These are phyloP conservation scores for Pedionomus torquatus DNA, from an alignment of 2,113 vertebrate species.

Conservation along the genomic window DNA sequence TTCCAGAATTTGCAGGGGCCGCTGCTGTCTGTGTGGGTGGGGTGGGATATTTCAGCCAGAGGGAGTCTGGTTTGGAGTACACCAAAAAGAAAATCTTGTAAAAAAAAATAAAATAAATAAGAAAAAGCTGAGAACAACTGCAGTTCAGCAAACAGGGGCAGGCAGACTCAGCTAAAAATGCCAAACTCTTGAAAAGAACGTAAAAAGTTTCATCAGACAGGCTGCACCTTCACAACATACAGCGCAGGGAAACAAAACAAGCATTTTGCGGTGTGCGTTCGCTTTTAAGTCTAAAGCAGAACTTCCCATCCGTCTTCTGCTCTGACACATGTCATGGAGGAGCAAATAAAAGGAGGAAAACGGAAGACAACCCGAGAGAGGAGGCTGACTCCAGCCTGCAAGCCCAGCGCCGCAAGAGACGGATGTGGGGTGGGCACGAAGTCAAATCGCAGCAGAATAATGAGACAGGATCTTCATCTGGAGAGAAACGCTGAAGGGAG, in stretches of 20 bases:
- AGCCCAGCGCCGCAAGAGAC: neutral
- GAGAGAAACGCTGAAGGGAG: neutral
- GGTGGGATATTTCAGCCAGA: neutral
- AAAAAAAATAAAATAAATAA: neutral
- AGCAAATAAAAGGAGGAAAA: constrained; percentile 17
- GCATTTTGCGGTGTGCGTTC: neutral
- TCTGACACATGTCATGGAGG: neutral
- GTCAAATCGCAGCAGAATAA: neutral
- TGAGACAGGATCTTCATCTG: neutral
- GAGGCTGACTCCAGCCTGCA: neutral
- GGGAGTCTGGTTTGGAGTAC: neutral
- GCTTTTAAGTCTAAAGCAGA: neutral
- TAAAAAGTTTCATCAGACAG: neutral
- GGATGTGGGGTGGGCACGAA: neutral
- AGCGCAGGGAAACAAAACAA: neutral
- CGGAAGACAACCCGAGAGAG: constrained; percentile 4
- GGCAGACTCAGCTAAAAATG: neutral
- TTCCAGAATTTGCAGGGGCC: neutral
- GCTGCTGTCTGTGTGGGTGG: neutral
- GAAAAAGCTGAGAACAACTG: neutral
- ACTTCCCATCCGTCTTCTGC: neutral
- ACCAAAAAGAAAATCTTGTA: neutral
- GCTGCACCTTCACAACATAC: neutral
- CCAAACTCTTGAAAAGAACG: neutral
- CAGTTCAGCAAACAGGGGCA: neutral